Evolutionary conservation across 2,888 invertebrate genomes (phyloP).

Genomic region (Scaptomyza cyrtandrae): DNA sequence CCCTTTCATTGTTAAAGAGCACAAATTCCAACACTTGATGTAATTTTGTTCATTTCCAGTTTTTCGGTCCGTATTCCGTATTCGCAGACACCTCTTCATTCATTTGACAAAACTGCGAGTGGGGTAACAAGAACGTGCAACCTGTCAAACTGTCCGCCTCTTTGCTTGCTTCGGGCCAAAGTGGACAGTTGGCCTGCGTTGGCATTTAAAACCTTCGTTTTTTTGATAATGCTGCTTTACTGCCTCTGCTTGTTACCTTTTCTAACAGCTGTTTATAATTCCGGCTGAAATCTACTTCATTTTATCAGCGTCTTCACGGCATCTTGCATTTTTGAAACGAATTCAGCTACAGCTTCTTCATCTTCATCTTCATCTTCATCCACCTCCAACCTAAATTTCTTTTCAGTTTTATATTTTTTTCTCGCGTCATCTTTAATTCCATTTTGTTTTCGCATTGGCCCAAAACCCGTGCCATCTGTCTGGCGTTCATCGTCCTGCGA

Average conservation of each 20-base stretch:
- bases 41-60: conserved; percentile 61
- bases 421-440: conserved; percentile 66
- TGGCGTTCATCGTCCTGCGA: not conserved
- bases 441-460: conserved; percentile 44
- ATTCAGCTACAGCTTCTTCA: conserved; percentile 39
- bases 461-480: conserved; percentile 24
- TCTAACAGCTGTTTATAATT: conserved; percentile 68
- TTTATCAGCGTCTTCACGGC: conserved; percentile 76
- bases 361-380: not conserved
- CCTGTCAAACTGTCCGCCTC: conserved; percentile 19
- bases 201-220: conserved; percentile 45
- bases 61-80: conserved; percentile 14
- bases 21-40: conserved; percentile 48
- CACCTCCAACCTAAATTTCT: conserved; percentile 23
- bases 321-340: conserved; percentile 75
- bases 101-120: conserved; percentile 64
- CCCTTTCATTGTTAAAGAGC: conserved; percentile 27
- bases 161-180: conserved; percentile 31
- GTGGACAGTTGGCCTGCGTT: conserved; percentile 57
- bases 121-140: conserved; percentile 26
- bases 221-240: not conserved
- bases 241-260: conserved; percentile 14
- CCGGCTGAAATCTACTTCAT: conserved; percentile 72
- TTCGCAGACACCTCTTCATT: conserved; percentile 64
- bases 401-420: conserved; percentile 3